Percentiles rank a stretch among this genome's conserved stretches.
These are phyloP conservation scores for Aelia acuminata DNA, from an alignment of 2,888 invertebrate species.

Conservation along the genomic window DNA sequence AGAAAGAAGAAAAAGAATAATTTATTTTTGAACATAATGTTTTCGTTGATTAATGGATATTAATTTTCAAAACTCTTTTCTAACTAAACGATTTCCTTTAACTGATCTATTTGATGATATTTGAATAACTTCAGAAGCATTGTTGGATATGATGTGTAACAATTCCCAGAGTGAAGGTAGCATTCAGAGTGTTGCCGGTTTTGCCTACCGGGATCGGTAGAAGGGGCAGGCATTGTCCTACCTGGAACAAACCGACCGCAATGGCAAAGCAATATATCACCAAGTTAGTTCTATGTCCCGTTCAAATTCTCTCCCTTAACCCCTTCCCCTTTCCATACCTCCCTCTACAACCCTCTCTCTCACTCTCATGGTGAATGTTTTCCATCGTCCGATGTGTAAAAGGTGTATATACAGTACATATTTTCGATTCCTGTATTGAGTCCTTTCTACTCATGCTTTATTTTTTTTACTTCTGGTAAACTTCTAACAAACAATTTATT, in stretches of 20 bases:
- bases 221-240: conserved; percentile 49
- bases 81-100: no score
- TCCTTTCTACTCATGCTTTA: background rate
- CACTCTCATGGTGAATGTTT: conserved; percentile 1
- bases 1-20: no score
- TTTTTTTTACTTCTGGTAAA: no score
- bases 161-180: background rate
- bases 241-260: conserved; percentile 50
- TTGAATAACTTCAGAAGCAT: background rate
- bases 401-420: conserved; percentile 20
- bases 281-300: conserved; percentile 36
- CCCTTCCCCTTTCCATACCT: background rate
- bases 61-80: no score
- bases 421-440: background rate
- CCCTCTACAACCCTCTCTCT: background rate
- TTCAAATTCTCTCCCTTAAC: background rate
- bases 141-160: background rate
- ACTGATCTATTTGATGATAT: background rate
- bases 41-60: no score
- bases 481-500: no score
- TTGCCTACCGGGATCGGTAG: background rate
- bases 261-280: conserved; percentile 49
- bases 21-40: no score
- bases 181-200: background rate
- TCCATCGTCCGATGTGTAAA: conserved; percentile 27